Evolutionary conservation across 1,140 invertebrate species (phyloP), one percentile per base, ranked within the genome.

Genomic region (Bradynema listronoti): DNA sequence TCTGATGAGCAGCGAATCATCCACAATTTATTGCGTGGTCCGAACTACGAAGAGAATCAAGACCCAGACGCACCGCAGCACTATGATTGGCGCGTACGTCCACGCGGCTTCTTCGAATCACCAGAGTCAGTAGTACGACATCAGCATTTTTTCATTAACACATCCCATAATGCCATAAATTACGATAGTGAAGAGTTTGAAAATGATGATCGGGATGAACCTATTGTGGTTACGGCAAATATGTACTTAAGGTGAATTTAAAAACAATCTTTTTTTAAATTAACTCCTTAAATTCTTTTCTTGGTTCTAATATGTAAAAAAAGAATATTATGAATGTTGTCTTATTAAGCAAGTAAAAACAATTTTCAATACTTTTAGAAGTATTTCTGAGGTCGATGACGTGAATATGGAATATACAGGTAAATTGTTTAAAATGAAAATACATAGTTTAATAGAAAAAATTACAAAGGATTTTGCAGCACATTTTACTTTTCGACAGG

Each of bases 331-430:
- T 30, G 39, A 33, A 62, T 39, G 29, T 63, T 54, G 27, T 22
- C 2, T 27, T 56, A 66, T 41, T 16, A 5, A 7, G 22, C 7
- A 22, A 29, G 27, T 51, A 11, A 63, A 63, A 19, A 63, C 32
- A 27, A n/a, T 11, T 49, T 58, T 11, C 22, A 14, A 25, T n/a
- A 57, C 22, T 61, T 43, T 32, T 16, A 66, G 68, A 29, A 63
- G 66, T 83, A 92, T 93, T 84, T 90, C 88, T 84, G 91, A 91
- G 88, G 92, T 93, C 84, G 88, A 91, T 83, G 89, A 93, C 87
- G 90, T 91, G 83, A 90, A 90, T 85, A 93, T 93, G 90, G 80
- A 61, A 19, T 61, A 47, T 16, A 61, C n/a, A 19, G 14, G 36
- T 19, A 39, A 39, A 39, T 19, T n/a, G n/a, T n/a, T n/a, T n/a